These are phyloP conservation scores for Homarus americanus DNA, from an alignment of 1,140 invertebrate genomes.

Conservation along the genomic window DNA sequence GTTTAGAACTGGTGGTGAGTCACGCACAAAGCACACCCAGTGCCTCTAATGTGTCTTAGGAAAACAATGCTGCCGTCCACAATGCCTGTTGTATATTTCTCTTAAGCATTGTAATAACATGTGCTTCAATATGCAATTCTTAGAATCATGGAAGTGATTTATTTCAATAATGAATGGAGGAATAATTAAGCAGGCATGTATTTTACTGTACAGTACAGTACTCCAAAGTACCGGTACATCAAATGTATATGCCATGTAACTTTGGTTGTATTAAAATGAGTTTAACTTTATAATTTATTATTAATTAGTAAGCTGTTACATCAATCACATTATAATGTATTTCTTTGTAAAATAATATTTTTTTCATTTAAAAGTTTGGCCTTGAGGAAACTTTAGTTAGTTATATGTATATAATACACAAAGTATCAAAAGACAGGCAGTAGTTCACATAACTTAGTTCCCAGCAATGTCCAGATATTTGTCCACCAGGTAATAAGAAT, in stretches of 20 bases:
- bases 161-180: not conserved
- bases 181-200: not conserved
- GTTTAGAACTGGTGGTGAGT: not conserved
- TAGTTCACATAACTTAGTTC: not conserved
- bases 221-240: not conserved
- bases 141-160: not conserved
- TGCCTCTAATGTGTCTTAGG: conserved; percentile 58
- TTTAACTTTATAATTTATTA: too few relatives aligned
- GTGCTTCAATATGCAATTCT: not conserved
- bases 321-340: not conserved
- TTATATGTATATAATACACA: not conserved
- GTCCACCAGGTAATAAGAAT: not conserved
- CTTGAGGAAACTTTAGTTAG: not conserved
- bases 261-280: not conserved
- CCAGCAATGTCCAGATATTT: conserved; percentile 2
- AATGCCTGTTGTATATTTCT: conserved; percentile 37
- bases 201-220: too few relatives aligned
- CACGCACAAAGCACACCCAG: conserved; percentile 25
- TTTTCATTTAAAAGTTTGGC: not conserved
- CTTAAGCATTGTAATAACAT: not conserved
- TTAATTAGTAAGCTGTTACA: not conserved
- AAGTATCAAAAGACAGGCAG: not conserved
- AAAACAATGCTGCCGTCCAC: conserved; percentile 65
- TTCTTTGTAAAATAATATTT: not conserved
- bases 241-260: not conserved